These are phyloP conservation scores for Ammospiza caudacuta DNA, from an alignment of 2,113 vertebrate species.

Conservation along the genomic window DNA sequence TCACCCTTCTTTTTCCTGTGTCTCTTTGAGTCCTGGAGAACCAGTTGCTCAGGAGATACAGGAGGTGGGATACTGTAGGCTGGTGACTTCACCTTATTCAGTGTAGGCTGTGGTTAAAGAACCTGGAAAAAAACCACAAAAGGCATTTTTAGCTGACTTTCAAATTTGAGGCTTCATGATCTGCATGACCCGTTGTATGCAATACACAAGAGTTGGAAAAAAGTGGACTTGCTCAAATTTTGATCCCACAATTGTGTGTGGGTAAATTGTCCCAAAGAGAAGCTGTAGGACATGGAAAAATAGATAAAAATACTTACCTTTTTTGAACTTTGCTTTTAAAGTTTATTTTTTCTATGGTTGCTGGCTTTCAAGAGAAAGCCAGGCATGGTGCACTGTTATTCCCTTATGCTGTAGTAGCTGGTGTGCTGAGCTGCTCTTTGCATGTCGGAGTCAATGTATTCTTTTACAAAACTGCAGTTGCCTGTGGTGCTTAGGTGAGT, in stretches of 20 bases:
- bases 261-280: not conserved
- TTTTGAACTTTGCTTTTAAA: not conserved
- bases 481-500: not conserved
- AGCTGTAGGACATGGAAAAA: not conserved
- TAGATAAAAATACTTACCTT: not conserved
- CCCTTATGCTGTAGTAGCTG: fast-evolving
- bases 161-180: not conserved
- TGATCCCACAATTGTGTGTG: not conserved
- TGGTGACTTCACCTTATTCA: not conserved
- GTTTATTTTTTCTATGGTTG: not conserved
- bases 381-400: not conserved
- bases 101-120: not conserved
- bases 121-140: not conserved
- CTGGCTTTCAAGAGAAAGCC: not conserved
- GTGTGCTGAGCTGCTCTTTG: not conserved
- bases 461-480: not conserved
- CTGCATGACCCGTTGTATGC: not conserved
- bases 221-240: not conserved
- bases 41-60: not conserved
- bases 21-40: not conserved
- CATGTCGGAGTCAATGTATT: not conserved
- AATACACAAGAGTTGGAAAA: not conserved
- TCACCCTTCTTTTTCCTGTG: not conserved
- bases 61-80: not conserved
- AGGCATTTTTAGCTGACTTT: not conserved